phyloP scores from a whole-genome alignment of 2,113 vertebrate genomes.

The Neodon shergylaensis region DNA sequence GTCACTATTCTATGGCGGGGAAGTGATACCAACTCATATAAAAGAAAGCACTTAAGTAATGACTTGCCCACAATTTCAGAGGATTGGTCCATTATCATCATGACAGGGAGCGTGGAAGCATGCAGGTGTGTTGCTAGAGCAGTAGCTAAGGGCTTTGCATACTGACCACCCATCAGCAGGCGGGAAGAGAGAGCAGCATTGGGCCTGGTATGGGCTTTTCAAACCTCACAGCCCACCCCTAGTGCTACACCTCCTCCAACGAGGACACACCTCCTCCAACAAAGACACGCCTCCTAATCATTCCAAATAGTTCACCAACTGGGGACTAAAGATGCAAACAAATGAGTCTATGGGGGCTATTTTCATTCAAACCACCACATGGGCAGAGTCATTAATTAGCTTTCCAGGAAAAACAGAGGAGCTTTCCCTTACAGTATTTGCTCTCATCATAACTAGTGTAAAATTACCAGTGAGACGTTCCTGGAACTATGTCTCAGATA shows the following conservation, averaged over 20 bases:
- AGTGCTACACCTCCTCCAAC: not conserved
- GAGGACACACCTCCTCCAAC: not conserved
- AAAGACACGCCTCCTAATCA: not conserved
- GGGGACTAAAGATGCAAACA: not conserved
- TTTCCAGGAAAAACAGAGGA: not conserved
- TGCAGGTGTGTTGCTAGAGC: not conserved
- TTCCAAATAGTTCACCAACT: not conserved
- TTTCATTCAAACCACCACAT: not conserved
- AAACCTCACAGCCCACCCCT: not conserved
- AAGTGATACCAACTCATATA: not conserved
- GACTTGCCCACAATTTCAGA: not conserved
- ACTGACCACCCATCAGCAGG: not conserved
- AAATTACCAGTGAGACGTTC: not conserved
- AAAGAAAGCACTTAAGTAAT: not conserved
- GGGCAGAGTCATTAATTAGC: not conserved
- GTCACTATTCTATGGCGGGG: not conserved
- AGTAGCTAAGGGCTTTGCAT: not conserved
- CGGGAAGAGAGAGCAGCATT: not conserved
- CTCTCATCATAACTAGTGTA: not conserved
- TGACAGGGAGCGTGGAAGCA: not conserved
- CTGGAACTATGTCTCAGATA: not conserved
- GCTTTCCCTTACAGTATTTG: not conserved
- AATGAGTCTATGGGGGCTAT: too few relatives aligned
- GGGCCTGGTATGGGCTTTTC: not conserved
- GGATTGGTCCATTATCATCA: not conserved